Conservation (phyloP, 2,797 vertebrate species). For the Peromyscus melanophrys region DNA sequence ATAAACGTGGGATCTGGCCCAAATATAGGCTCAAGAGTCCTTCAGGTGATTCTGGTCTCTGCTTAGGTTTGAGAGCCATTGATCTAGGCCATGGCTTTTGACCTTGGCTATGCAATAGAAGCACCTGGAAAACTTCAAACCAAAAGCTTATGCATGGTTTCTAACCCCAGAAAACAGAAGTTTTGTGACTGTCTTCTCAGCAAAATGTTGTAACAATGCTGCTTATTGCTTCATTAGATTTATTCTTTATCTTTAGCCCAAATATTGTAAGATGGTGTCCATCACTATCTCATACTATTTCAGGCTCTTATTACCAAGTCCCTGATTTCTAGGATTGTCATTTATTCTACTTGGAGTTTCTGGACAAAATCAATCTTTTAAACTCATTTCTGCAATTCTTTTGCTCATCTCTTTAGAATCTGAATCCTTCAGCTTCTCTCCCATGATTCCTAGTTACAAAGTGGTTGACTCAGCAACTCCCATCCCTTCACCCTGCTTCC, state of each 20-base stretch:
- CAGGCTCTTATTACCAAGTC: background rate
- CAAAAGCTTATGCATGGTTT: background rate
- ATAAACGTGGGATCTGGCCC: background rate
- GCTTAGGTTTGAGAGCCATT: background rate
- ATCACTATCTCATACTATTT: background rate
- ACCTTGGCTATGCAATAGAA: background rate
- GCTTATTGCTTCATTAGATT: background rate
- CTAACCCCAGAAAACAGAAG: background rate
- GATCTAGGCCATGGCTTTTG: background rate
- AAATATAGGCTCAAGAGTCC: background rate
- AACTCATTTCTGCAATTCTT: background rate
- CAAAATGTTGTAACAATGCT: background rate
- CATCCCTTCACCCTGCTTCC: background rate
- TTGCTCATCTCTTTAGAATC: slow-evolving; percentile 11
- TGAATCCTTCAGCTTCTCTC: background rate
- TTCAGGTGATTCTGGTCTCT: background rate
- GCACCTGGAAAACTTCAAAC: background rate
- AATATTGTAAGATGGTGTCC: background rate
- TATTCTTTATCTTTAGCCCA: background rate
- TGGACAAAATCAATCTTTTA: slow-evolving; percentile 15
- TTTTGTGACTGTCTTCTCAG: background rate
- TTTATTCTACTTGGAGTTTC: slow-evolving; percentile 5
- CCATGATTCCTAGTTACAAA: background rate
- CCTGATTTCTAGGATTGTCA: background rate
- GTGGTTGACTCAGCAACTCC: background rate